Evolutionary conservation across 2,113 vertebrate genomes (phyloP), one percentile per base, ranked within the genome.

Genomic region (Ariopsis seemanni): DNA sequence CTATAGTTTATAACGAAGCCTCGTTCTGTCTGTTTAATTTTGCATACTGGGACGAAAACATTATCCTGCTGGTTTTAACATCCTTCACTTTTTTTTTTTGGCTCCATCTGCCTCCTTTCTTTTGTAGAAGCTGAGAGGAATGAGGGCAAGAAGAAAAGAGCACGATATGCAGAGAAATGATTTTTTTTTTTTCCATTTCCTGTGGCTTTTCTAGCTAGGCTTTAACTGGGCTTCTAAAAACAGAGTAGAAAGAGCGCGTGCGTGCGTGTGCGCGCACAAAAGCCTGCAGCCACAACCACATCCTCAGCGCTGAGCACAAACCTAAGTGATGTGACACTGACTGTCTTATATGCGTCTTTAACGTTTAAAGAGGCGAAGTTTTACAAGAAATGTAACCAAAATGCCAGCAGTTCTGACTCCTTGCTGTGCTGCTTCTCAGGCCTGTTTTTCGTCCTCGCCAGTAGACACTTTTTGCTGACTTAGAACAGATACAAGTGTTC

Each of bases 141-240:
- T 69, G 74, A 80, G 75, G 27, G 52, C 57, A 15, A 62, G 71
- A 84, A 53, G 48, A n/a, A 71, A 87, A 57, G 58, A 20, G 60
- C 18, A 69, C 15, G 52, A 86, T 82, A 78, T 78, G 50, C 85
- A 80, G 71, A 74, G 27, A 75, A 86, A 87, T 74, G 78, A 91
- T 92, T 84, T 84, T 57, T 84, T 84, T 57, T 83, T 83, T 94
- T 95, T 95, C 94, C 94, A 94, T 95, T 94, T 95, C 94, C 94
- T 93, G 93, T 94, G 92, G 92, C 81, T 95, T 94, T 93, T 90
- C 90, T 90, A 88, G 87, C 72, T 86, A 90, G 87, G 75, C 69
- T 85, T 69, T n/a, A 91, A 85, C 69, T 8, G 60, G 74, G 86
- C 87, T 90, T 86, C 89, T 90, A 90, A 90, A 93, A 93, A 92